These are phyloP conservation scores for Phalacrocorax aristotelis DNA, from an alignment of 2,113 vertebrate genomes.

Conservation along the genomic window DNA sequence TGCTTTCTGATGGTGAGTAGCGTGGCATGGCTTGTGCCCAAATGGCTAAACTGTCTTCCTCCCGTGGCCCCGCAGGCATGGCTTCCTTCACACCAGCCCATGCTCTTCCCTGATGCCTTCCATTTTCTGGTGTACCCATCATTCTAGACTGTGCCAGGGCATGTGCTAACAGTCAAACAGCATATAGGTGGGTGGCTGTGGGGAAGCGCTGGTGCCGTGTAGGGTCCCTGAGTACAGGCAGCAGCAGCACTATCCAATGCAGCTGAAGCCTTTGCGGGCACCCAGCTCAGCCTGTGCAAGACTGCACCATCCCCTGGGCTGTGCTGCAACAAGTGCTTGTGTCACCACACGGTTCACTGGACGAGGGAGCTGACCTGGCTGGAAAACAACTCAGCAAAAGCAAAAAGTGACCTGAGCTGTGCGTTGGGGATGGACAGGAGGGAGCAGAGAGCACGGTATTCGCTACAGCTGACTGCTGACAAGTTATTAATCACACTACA, in stretches of 20 bases:
- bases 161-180: neutral
- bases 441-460: neutral
- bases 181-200: neutral
- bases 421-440: neutral
- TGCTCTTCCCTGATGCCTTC: neutral
- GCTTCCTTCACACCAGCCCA: neutral
- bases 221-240: fast-evolving
- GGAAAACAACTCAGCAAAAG: neutral
- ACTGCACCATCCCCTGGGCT: neutral
- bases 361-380: neutral
- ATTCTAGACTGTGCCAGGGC: neutral
- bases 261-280: neutral
- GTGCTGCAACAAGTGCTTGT: neutral
- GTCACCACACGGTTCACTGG: neutral
- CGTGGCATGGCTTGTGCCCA: fast-evolving
- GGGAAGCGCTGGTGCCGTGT: neutral
- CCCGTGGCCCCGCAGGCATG: fast-evolving
- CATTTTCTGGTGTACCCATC: neutral
- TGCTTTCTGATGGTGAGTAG: neutral
- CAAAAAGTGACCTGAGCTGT: neutral
- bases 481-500: neutral
- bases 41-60: neutral
- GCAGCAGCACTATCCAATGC: neutral
- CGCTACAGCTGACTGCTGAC: neutral
- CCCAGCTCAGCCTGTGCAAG: neutral